phyloP scores from a whole-genome alignment of 2,888 invertebrate genomes.

The Halictus quadricinctus region DNA sequence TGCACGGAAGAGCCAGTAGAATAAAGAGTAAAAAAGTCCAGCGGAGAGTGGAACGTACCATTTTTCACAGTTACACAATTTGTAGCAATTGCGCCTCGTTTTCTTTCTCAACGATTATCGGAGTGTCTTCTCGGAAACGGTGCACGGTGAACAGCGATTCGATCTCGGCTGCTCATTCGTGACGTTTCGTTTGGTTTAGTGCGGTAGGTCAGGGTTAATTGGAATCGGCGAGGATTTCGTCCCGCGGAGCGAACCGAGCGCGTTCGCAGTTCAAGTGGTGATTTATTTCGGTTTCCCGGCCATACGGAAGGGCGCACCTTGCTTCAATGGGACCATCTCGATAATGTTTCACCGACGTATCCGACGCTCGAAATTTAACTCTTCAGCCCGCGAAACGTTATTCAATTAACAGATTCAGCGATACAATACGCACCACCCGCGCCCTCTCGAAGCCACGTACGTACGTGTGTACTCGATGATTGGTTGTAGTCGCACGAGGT shows the following conservation, averaged over 20 bases:
- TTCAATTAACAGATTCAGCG: slow-evolving; percentile 46
- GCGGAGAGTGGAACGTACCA: neutral
- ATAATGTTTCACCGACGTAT: slow-evolving; percentile 38
- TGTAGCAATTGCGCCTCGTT: neutral
- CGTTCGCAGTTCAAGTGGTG: slow-evolving; percentile 42
- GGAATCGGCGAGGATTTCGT: slow-evolving; percentile 44
- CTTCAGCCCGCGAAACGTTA: slow-evolving; percentile 25
- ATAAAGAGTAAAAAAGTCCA: neutral
- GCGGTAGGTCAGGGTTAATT: slow-evolving; percentile 63
- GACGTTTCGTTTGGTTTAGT: slow-evolving; percentile 25
- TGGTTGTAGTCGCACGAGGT: slow-evolving; percentile 18
- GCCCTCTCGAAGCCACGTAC: neutral
- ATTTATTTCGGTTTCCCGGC: slow-evolving; percentile 54
- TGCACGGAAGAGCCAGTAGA: neutral
- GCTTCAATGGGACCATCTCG: slow-evolving; percentile 36
- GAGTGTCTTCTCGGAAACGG: neutral
- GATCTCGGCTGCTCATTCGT: slow-evolving; percentile 36
- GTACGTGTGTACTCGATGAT: neutral
- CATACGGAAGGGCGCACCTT: slow-evolving; percentile 27
- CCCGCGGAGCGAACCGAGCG: slow-evolving; percentile 31
- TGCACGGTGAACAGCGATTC: neutral
- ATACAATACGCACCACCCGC: slow-evolving; percentile 17
- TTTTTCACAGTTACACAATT: neutral
- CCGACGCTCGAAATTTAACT: slow-evolving; percentile 17
- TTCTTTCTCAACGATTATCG: neutral